phyloP scores from a whole-genome alignment of 2,797 vertebrate species.

The Chloroceryle inda region DNA sequence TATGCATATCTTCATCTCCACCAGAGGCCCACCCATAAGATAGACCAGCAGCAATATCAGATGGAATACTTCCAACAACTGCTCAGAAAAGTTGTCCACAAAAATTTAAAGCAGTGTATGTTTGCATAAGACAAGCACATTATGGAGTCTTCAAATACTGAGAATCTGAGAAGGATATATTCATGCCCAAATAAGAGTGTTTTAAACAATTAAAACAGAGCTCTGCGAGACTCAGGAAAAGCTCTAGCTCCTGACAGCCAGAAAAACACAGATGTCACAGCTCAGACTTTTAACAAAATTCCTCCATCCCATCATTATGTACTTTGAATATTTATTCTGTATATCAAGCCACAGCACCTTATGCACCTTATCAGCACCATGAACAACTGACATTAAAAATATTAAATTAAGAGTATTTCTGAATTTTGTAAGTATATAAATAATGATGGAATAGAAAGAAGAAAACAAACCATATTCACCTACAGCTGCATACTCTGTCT shows the following conservation, averaged over 20 bases:
- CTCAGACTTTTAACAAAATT: background rate
- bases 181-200: background rate
- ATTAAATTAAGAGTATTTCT: no score
- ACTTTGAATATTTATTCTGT: background rate
- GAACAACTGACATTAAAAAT: background rate
- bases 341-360: background rate
- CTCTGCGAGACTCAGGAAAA: background rate
- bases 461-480: background rate
- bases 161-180: background rate
- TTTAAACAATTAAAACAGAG: background rate
- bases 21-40: conserved; percentile 88
- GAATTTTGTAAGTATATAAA: background rate
- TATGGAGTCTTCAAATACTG: rapidly evolving
- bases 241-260: background rate
- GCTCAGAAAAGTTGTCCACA: conserved; percentile 87
- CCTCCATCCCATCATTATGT: background rate
- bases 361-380: background rate
- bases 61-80: conserved; percentile 87
- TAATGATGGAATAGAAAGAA: background rate
- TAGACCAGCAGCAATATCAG: conserved; percentile 84
- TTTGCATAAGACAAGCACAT: background rate
- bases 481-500: background rate
- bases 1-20: conserved; percentile 82
- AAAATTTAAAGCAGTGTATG: background rate
- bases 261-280: background rate